phyloP scores from a whole-genome alignment of 2,888 invertebrate genomes.

The Melolontha melolontha region DNA sequence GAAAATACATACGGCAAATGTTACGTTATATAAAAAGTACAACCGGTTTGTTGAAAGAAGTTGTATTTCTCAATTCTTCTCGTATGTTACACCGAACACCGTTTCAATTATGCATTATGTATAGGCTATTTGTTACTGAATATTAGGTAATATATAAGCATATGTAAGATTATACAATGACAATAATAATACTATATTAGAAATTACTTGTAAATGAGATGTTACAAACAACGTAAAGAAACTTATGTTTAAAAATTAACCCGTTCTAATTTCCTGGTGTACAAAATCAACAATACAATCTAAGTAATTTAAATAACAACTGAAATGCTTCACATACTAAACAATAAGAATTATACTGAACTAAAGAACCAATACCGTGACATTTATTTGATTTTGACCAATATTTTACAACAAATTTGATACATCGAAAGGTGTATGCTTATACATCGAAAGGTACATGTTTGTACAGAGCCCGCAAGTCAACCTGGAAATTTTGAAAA shows the following conservation, averaged over 20 bases:
- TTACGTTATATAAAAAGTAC: slow-evolving; percentile 19
- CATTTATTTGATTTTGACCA: slow-evolving; percentile 8
- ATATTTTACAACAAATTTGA: slow-evolving; percentile 1
- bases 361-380: background rate
- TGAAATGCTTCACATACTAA: background rate
- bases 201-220: background rate
- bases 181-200: too few relatives aligned
- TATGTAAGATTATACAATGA: too few relatives aligned
- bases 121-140: too few relatives aligned
- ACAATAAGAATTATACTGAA: slow-evolving; percentile 16
- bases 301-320: slow-evolving; percentile 7
- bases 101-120: too few relatives aligned
- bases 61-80: slow-evolving; percentile 1
- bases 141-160: too few relatives aligned
- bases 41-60: background rate
- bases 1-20: slow-evolving; percentile 3
- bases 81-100: background rate
- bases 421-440: too few relatives aligned
- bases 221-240: background rate
- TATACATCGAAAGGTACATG: too few relatives aligned
- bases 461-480: too few relatives aligned
- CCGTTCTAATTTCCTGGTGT: background rate
- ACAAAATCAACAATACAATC: background rate
- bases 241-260: too few relatives aligned
- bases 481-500: too few relatives aligned